These are phyloP conservation scores for Ethmia dodecea DNA, from an alignment of 2,888 invertebrate species.

Conservation along the genomic window DNA sequence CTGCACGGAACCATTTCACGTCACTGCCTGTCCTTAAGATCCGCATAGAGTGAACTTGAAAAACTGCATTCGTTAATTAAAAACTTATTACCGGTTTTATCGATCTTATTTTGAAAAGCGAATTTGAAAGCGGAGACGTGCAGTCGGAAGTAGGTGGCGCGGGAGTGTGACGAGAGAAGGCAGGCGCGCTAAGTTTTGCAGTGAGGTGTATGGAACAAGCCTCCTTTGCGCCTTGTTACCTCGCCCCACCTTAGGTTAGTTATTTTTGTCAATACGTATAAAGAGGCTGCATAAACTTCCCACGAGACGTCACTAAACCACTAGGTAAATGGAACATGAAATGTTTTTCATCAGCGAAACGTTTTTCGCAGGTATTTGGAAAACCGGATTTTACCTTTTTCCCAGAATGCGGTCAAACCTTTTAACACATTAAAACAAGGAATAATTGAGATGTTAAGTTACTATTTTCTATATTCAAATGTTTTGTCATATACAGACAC, in stretches of 20 bases:
- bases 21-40: conserved; percentile 45
- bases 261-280: conserved; percentile 53
- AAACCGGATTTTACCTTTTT: too few species aligned
- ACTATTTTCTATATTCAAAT: too few species aligned
- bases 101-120: neutral
- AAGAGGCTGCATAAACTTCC: too few species aligned
- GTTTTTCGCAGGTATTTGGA: too few species aligned
- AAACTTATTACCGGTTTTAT: neutral
- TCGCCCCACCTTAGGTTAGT: conserved; percentile 48
- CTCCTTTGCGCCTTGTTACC: conserved; percentile 17
- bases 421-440: too few species aligned
- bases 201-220: neutral
- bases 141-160: conserved; percentile 33
- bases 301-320: too few species aligned
- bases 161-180: conserved; percentile 34
- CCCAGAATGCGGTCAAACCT: too few species aligned
- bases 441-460: too few species aligned
- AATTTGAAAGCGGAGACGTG: conserved; percentile 35
- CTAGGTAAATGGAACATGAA: too few species aligned
- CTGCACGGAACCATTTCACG: conserved; percentile 56
- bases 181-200: conserved; percentile 44
- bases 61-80: neutral
- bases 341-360: too few species aligned
- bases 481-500: too few species aligned
- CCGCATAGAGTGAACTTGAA: conserved; percentile 31